These are phyloP conservation scores for Diadegma fenestrale DNA, from an alignment of 2,888 invertebrate genomes.

Conservation along the genomic window DNA sequence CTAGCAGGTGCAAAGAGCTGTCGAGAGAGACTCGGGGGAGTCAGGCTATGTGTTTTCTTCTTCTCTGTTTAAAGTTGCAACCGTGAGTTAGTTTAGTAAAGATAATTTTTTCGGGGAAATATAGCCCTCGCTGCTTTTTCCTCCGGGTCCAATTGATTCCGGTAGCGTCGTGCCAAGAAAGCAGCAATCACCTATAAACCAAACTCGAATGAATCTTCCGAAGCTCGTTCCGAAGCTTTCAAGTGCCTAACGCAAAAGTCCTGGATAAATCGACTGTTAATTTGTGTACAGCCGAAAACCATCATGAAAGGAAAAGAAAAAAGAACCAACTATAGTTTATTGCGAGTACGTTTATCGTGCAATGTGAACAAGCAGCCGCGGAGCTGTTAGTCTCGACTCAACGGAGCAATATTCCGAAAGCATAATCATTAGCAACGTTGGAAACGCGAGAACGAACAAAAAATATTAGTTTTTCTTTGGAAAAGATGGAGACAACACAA, in stretches of 20 bases:
- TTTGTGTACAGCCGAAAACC: neutral
- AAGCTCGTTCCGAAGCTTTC: neutral
- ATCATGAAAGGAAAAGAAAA: neutral
- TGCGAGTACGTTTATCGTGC: neutral
- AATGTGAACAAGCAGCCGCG: neutral
- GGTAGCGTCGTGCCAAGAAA: slow-evolving; percentile 92
- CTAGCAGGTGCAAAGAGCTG: slow-evolving; percentile 46
- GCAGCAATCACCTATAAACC: slow-evolving; percentile 92
- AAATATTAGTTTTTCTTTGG: neutral
- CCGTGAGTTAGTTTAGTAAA: slow-evolving; percentile 81
- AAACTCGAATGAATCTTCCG: neutral
- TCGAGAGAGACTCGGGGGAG: slow-evolving; percentile 20
- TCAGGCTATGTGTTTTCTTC: slow-evolving; percentile 23
- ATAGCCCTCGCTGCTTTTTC: slow-evolving; percentile 91
- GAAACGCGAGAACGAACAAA: neutral
- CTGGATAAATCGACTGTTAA: neutral
- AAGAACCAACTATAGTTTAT: neutral
- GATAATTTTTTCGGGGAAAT: slow-evolving; percentile 88
- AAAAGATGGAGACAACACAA: neutral
- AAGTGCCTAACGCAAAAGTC: neutral
- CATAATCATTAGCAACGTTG: neutral
- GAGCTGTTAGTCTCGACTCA: neutral
- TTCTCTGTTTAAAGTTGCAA: slow-evolving; percentile 9
- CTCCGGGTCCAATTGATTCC: slow-evolving; percentile 92
- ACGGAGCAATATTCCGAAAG: neutral